phyloP scores from a whole-genome alignment of 1,140 invertebrate genomes.

The Aphidius gifuensis region DNA sequence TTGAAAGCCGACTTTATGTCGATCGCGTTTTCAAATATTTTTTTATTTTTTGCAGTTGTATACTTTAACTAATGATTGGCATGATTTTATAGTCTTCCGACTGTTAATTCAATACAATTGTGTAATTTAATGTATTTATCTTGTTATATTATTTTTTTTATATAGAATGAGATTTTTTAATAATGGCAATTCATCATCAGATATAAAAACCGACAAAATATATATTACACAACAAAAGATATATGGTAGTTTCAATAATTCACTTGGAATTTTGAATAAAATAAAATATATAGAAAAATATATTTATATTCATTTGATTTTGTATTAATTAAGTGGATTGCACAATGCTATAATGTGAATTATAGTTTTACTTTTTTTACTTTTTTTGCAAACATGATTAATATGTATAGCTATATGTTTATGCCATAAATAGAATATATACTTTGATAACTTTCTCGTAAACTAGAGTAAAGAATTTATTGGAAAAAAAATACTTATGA shows the following conservation, averaged over 20 bases:
- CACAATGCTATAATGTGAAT: too few species aligned
- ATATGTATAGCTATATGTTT: neutral
- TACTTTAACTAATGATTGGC: neutral
- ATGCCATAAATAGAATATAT: conserved; percentile 4
- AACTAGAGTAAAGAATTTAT: conserved; percentile 8
- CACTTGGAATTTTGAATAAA: conserved; percentile 1
- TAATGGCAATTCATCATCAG: conserved; percentile 1
- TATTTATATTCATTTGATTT: too few species aligned
- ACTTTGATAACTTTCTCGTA: conserved; percentile 26
- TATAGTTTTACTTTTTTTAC: neutral
- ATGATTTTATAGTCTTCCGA: neutral
- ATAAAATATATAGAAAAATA: neutral
- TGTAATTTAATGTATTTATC: conserved; percentile 2
- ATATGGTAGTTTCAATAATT: neutral
- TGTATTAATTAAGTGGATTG: too few species aligned
- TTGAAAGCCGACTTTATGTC: too few species aligned
- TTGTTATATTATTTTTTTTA: neutral
- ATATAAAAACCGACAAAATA: neutral
- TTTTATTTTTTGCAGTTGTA: neutral
- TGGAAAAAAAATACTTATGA: too few species aligned
- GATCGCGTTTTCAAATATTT: neutral
- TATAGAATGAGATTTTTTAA: conserved; percentile 3
- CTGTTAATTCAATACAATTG: conserved; percentile 9
- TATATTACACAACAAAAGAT: conserved; percentile 8
- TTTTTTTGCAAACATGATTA: neutral